Evolutionary conservation across 2,113 vertebrate genomes (phyloP), one percentile per base, ranked within the genome.

Genomic region (Platichthys flesus): DNA sequence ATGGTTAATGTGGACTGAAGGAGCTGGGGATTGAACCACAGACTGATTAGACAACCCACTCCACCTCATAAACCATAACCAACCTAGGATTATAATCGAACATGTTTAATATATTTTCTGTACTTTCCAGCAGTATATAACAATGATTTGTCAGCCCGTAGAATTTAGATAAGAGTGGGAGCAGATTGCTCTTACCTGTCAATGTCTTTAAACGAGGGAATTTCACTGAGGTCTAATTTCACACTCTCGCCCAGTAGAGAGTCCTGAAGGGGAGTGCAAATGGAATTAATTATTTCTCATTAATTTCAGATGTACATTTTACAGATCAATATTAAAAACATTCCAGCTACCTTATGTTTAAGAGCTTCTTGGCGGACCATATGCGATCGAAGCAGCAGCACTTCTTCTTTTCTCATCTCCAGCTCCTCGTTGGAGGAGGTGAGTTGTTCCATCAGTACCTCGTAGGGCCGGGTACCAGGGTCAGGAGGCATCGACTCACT

Each of bases 321-420:
- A 31, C 31, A 31, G 31, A 31, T 7, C 5, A 8, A 31, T 31
- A 31, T 1, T 31, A 7, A 31, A 37, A 37, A 37, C 35, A 9
- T 37, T 37, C 35, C 9, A 0, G 35, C 9, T 9, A 7, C 98
- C 95, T 96, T 98, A 73, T 95, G 95, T 42, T 96, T 97, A 35
- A 97, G 94, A 2, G 96, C 96, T 58, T 98, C 97, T 58, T 97
- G 96, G 86, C 95, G 97, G 37, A 99, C 96, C 31, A 99, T 94
- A 74, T 99, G 97, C 40, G 97, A 98, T 49, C 97, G 93, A 37
- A 99, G 91, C 79, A 99, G 97, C 64, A 99, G 95, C 77, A 99
- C 98, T 68, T 99, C 98, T 42, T 99, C 98, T 88, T 98, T 99
- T 10, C 97, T 95, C 3, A 99, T 95, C 35, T 98, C 97, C 0